A percentile compares a stretch with the other conserved stretches of the same genome.
These are phyloP conservation scores for Dryoscopus gambensis DNA, from an alignment of 2,113 vertebrate genomes.

Conservation along the genomic window DNA sequence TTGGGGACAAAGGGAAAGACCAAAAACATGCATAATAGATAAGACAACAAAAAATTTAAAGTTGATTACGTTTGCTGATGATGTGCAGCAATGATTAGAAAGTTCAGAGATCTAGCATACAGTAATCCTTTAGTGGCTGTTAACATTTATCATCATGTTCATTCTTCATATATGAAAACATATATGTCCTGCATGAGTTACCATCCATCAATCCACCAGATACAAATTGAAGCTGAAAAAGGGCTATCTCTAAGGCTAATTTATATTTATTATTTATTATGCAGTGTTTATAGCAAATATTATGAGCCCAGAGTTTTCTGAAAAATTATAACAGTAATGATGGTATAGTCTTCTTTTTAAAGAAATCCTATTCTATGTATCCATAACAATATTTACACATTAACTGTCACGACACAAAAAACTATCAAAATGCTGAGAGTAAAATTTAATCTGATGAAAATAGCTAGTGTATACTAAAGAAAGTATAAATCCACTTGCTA, in stretches of 20 bases:
- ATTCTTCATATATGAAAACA: not conserved
- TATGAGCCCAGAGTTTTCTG: not conserved
- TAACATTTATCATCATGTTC: not conserved
- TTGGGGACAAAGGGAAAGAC: not conserved
- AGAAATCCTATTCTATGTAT: not conserved
- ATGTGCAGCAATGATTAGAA: not conserved
- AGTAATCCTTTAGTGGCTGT: not conserved
- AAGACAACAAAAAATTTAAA: not conserved
- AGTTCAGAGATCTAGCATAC: not conserved
- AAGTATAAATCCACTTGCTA: not conserved
- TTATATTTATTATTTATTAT: not conserved
- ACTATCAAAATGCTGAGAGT: not conserved
- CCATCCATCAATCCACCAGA: not conserved
- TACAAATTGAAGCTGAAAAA: not conserved
- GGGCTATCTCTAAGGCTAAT: not conserved
- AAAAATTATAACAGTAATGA: not conserved
- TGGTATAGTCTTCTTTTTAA: not conserved
- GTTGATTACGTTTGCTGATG: not conserved
- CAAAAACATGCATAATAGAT: not conserved
- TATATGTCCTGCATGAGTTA: not conserved
- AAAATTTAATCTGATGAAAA: not conserved
- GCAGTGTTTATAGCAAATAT: not conserved
- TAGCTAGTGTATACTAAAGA: not conserved
- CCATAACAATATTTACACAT: not conserved
- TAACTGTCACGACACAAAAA: not conserved